Evolutionary conservation across 64 coral and sea anemone species (phyloP).

Genomic region (Dendronephthya gigantea): DNA sequence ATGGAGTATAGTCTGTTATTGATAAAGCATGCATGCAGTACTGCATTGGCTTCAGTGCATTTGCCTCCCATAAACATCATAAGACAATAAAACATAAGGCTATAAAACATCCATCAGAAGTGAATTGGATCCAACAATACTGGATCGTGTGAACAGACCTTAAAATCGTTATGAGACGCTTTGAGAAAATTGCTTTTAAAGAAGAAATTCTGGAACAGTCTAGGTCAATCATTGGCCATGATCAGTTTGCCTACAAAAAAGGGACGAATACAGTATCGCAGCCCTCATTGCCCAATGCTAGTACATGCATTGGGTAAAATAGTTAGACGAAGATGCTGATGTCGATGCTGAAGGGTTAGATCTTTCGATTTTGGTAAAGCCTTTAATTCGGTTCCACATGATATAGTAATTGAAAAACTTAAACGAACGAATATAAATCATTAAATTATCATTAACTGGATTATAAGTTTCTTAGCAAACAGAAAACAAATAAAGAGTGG

Average conservation of each 20-base stretch:
- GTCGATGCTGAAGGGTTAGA: neutral
- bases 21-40: no score
- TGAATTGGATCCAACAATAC: no score
- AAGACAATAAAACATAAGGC: no score
- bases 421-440: neutral
- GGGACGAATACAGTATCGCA: neutral
- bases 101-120: no score
- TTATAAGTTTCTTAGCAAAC: neutral
- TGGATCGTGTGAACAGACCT: no score
- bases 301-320: neutral
- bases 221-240: neutral
- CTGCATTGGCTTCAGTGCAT: no score
- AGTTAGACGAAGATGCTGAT: conserved; percentile 6
- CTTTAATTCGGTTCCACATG: neutral
- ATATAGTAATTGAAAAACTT: neutral
- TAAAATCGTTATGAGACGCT: no score
- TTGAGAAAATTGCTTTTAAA: no score
- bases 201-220: neutral
- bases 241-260: conserved; percentile 4
- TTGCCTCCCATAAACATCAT: no score
- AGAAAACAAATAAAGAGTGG: neutral
- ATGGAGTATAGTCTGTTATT: no score
- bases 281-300: conserved; percentile 1
- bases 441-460: conserved; percentile 3
- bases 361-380: neutral